These are phyloP conservation scores for Hephaestus fuliginosus DNA, from an alignment of 2,797 vertebrate genomes.

Conservation along the genomic window DNA sequence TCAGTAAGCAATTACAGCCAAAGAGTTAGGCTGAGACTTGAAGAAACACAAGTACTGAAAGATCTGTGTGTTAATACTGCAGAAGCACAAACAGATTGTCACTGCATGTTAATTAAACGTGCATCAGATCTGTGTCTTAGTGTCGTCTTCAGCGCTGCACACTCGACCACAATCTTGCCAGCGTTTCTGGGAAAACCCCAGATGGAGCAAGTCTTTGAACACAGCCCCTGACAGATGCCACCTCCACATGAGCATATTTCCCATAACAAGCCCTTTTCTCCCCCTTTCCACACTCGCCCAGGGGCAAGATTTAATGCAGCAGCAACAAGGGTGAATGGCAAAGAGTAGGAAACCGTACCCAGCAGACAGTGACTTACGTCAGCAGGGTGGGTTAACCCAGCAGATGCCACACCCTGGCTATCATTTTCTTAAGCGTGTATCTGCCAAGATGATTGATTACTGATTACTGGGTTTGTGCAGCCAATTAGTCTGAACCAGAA, in stretches of 20 bases:
- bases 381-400: background rate
- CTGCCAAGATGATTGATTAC: constrained; percentile 30
- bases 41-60: background rate
- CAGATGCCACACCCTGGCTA: constrained; percentile 37
- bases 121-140: background rate
- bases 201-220: constrained; percentile 22
- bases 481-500: constrained; percentile 42
- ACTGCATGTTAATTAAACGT: background rate
- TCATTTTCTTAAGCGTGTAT: constrained; percentile 32
- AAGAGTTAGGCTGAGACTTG: background rate
- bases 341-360: background rate
- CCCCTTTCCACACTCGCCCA: background rate
- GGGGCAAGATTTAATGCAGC: background rate
- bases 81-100: background rate
- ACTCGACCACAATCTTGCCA: background rate
- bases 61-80: background rate
- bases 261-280: background rate
- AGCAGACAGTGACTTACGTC: background rate
- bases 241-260: constrained; percentile 25
- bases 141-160: background rate
- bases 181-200: constrained; percentile 54
- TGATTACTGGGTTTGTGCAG: constrained; percentile 52
- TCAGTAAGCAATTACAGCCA: constrained; percentile 12
- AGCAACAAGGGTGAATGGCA: background rate
- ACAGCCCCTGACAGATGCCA: constrained; percentile 33